Conservation (phyloP, 2,113 vertebrate genomes). For the Ameiurus melas region DNA sequence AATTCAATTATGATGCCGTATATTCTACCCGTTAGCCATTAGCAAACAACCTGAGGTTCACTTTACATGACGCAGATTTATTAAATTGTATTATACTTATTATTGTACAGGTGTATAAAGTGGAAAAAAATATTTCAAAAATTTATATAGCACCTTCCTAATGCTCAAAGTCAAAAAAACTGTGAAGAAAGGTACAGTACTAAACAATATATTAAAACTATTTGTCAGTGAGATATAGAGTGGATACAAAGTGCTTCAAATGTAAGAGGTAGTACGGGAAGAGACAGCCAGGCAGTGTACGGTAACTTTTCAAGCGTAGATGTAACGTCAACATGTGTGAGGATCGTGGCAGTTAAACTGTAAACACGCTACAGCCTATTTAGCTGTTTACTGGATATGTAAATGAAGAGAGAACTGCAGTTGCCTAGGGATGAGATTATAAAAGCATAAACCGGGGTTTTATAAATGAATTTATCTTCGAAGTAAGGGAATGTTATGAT, state of each 20-base stretch:
- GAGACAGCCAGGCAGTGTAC: background rate
- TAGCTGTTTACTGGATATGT: background rate
- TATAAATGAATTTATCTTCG: background rate
- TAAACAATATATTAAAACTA: background rate
- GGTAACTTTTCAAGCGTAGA: background rate
- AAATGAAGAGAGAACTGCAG: background rate
- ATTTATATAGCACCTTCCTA: background rate
- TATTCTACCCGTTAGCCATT: background rate
- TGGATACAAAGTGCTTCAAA: background rate
- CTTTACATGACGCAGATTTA: background rate
- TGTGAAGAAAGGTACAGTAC: background rate
- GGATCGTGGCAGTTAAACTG: background rate
- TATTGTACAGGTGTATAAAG: background rate
- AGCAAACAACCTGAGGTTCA: background rate
- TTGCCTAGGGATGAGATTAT: background rate
- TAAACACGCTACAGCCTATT: background rate
- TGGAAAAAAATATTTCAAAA: too few species aligned
- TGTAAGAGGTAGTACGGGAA: background rate
- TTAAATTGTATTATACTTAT: background rate
- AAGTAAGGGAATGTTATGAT: background rate
- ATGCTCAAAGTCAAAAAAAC: background rate
- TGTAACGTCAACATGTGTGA: background rate
- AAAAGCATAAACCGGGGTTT: background rate
- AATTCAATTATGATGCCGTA: background rate
- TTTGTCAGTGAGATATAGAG: background rate